These are phyloP conservation scores for Drosophila ohnishii DNA, from an alignment of 1,140 invertebrate genomes.

Conservation along the genomic window DNA sequence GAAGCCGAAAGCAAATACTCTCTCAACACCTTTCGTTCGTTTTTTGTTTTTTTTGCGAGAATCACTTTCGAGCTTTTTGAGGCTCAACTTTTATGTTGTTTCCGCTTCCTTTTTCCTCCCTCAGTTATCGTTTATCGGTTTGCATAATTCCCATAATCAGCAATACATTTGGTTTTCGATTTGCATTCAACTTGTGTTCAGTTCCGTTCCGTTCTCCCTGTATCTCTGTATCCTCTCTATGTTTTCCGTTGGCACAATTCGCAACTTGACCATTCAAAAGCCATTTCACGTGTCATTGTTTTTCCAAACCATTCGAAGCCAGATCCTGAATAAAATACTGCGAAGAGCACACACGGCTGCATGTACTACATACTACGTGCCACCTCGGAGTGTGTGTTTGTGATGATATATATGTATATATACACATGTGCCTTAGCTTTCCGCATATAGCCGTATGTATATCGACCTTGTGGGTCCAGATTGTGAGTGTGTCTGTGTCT, in stretches of 20 bases:
- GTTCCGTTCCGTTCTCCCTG: constrained; percentile 7
- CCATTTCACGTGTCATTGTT: constrained; percentile 82
- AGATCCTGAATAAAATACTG: constrained; percentile 80
- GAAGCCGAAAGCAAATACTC: constrained; percentile 33
- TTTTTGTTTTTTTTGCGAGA: constrained; percentile 34
- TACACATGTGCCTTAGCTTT: constrained; percentile 17
- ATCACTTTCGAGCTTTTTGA: constrained; percentile 37
- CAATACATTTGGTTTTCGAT: constrained; percentile 48
- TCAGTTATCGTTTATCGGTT: constrained; percentile 4
- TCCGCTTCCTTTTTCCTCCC: constrained; percentile 11
- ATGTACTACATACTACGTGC: constrained; percentile 27
- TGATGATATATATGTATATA: neutral
- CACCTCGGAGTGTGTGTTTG: constrained; percentile 4
- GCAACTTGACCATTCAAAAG: constrained; percentile 80
- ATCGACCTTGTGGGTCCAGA: constrained; percentile 13
- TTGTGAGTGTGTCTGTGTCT: constrained; percentile 5
- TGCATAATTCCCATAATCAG: constrained; percentile 36
- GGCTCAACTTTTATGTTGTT: constrained; percentile 26
- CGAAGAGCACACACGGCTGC: constrained; percentile 73
- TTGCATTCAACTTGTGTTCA: constrained; percentile 45
- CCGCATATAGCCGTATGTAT: constrained; percentile 54
- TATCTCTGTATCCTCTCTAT: constrained; percentile 20
- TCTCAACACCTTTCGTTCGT: constrained; percentile 51
- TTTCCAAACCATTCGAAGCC: constrained; percentile 79
- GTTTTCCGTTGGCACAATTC: constrained; percentile 65